Evolutionary conservation across 92 coral and sea anemone genomes (phyloP), one percentile per base, ranked within the genome.

Genomic region (Actinostola sp.): DNA sequence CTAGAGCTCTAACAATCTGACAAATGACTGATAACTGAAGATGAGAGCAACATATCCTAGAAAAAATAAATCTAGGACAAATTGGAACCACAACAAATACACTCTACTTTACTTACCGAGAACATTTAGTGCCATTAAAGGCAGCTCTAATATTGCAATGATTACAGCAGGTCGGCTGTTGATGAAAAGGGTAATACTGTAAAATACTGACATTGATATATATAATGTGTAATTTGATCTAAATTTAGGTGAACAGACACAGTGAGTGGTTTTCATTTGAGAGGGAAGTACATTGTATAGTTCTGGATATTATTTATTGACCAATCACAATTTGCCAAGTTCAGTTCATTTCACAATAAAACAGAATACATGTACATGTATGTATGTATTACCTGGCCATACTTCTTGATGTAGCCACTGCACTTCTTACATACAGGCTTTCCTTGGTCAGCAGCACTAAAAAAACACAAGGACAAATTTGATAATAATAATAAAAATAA

Each of bases 131-230:
- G 15, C 99, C 99, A 71, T 92, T 97, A 88, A 95, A 95, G 46
- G 99, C 97, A 16, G 99, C 99, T 61, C 99, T 79, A 42, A 95
- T 86, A 76, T 95, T 95, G 44, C 99, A 95, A 42, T 92, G 92
- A 33, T 72, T 92, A 80, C 99, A 95, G 43, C 99, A 95, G 1
- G 93, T 82, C 2, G 99, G 99, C 97, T 95, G 78, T 38, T 15
- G 31, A 50, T 36, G 6, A 36, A n/a, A n/a, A n/a, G n/a, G n/a
- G n/a, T n/a, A n/a, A n/a, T n/a, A n/a, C n/a, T n/a, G n/a, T n/a
- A n/a, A n/a, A n/a, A n/a, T n/a, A n/a, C n/a, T n/a, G n/a, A n/a
- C n/a, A n/a, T n/a, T n/a, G n/a, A n/a, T n/a, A n/a, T n/a, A n/a
- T n/a, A n/a, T n/a, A n/a, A n/a, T n/a, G n/a, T n/a, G n/a, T n/a